phyloP scores from a whole-genome alignment of 2,888 invertebrate genomes.

The Caenorhabditis angaria region DNA sequence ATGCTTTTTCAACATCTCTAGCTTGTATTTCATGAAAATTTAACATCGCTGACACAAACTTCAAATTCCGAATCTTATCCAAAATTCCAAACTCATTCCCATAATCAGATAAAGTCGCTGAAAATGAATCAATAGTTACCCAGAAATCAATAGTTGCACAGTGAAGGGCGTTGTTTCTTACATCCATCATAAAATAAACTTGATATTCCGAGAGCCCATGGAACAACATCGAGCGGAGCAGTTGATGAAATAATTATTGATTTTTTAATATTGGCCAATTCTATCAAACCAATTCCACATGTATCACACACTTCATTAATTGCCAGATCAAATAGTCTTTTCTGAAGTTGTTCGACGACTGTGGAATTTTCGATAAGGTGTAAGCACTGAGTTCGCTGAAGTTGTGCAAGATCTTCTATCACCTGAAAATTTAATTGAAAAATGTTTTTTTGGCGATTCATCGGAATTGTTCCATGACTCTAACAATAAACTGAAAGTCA shows the following conservation, averaged over 20 bases:
- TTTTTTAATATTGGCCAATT: conserved; percentile 31
- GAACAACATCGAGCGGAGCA: conserved; percentile 43
- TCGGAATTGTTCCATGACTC: no score
- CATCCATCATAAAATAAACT: conserved; percentile 32
- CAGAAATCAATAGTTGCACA: no score
- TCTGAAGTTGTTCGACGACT: conserved; percentile 29
- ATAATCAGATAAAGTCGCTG: conserved; percentile 38
- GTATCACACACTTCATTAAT: conserved; percentile 54
- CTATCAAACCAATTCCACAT: conserved; percentile 47
- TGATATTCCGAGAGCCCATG: conserved; percentile 36
- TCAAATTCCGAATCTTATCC: conserved; percentile 25
- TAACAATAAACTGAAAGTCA: not conserved
- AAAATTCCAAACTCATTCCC: conserved; percentile 13
- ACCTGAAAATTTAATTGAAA: no score
- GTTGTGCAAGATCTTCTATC: conserved; percentile 38
- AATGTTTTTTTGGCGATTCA: no score
- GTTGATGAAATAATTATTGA: conserved; percentile 52
- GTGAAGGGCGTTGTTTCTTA: conserved; percentile 9
- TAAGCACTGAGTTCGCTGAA: conserved; percentile 37
- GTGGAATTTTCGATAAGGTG: conserved; percentile 34
- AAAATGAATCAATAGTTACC: not conserved
- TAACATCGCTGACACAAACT: conserved; percentile 32
- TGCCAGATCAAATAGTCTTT: conserved; percentile 34
- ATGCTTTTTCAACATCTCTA: conserved; percentile 7
- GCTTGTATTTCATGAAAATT: conserved; percentile 42